Conservation (phyloP, 2,113 vertebrate species). For the Callopanchax toddi region DNA sequence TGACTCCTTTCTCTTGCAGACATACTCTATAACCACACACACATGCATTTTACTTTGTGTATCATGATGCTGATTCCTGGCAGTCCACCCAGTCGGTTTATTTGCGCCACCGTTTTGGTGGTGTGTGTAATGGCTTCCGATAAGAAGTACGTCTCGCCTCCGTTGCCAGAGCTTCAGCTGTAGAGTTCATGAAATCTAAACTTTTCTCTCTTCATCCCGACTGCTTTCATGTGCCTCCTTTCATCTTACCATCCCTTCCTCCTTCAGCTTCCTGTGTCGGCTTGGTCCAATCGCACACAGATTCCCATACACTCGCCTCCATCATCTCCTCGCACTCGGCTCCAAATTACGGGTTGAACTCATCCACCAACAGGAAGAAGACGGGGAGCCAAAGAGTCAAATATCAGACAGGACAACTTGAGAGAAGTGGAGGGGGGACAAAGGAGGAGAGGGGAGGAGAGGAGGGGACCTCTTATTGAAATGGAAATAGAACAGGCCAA, state of each 20-base stretch:
- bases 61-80: background rate
- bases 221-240: constrained; percentile 61
- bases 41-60: background rate
- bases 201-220: constrained; percentile 52
- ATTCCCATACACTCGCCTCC: constrained; percentile 34
- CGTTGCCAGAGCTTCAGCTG: constrained; percentile 51
- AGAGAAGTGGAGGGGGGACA: constrained; percentile 59
- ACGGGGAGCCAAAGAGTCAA: constrained; percentile 58
- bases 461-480: constrained; percentile 75
- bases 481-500: constrained; percentile 79
- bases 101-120: constrained; percentile 45
- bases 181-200: constrained; percentile 61
- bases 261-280: constrained; percentile 59
- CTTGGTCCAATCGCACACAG: constrained; percentile 57
- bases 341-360: constrained; percentile 59
- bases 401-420: constrained; percentile 67
- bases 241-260: constrained; percentile 59
- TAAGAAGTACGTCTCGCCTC: constrained; percentile 50
- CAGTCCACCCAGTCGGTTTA: constrained; percentile 11
- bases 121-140: constrained; percentile 46
- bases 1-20: no score
- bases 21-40: background rate
- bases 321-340: constrained; percentile 32
- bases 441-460: constrained; percentile 41
- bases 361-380: constrained; percentile 62